A percentile compares a stretch with the other conserved stretches of the same genome.
phyloP scores from a whole-genome alignment of 1,140 invertebrate genomes.

The Bathynomus jamesi region DNA sequence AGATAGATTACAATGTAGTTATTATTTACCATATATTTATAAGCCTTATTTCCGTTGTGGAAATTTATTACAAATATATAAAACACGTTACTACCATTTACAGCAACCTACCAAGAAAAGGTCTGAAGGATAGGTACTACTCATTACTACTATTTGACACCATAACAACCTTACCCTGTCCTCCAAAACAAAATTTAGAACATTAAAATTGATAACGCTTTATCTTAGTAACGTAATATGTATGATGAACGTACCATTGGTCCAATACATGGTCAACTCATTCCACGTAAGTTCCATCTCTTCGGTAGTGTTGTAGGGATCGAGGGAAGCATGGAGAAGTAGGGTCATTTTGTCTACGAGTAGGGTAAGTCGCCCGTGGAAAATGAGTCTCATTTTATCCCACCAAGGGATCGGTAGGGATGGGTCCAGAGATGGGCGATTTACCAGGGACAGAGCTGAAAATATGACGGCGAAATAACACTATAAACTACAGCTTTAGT shows the following conservation, averaged over 20 bases:
- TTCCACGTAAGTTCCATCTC: conserved; percentile 97
- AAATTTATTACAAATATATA: too few species aligned
- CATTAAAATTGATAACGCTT: background rate
- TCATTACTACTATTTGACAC: too few species aligned
- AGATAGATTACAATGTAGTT: too few species aligned
- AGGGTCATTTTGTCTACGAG: conserved; percentile 73
- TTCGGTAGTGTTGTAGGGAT: conserved; percentile 98
- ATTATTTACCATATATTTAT: too few species aligned
- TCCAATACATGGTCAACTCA: conserved; percentile 87
- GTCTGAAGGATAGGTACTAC: too few species aligned
- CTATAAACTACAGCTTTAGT: too few species aligned
- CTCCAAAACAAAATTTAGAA: too few species aligned
- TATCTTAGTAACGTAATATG: background rate
- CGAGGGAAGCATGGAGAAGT: conserved; percentile 83
- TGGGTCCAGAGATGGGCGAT: conserved; percentile 74
- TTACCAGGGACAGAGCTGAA: conserved; percentile 27
- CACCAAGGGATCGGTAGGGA: conserved; percentile 89
- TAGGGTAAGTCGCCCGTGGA: conserved; percentile 86
- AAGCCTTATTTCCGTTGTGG: too few species aligned
- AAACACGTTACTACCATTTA: too few species aligned
- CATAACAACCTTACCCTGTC: too few species aligned
- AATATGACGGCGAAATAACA: background rate
- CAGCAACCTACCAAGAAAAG: too few species aligned
- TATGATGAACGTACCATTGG: conserved; percentile 65
- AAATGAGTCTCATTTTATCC: conserved; percentile 89